phyloP scores from a whole-genome alignment of 2,113 vertebrate species.

The Eudorcas thomsonii region DNA sequence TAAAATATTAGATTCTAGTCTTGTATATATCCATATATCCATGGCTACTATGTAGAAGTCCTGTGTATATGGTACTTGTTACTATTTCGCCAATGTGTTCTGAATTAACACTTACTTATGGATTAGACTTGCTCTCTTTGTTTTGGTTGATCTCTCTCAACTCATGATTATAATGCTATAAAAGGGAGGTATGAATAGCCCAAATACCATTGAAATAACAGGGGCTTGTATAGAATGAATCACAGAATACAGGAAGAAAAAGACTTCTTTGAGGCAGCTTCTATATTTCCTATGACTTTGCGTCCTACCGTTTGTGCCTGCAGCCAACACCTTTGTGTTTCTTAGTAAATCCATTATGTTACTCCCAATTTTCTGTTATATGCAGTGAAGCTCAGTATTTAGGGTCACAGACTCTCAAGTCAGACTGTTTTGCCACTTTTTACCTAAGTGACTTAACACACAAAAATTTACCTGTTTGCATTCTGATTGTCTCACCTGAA shows the following conservation, averaged over 20 bases:
- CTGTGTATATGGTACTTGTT: background rate
- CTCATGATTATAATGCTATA: background rate
- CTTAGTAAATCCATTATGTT: background rate
- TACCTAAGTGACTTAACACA: background rate
- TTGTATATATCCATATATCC: background rate
- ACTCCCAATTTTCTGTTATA: background rate
- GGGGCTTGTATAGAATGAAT: background rate
- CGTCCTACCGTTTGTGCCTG: background rate
- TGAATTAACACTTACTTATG: background rate
- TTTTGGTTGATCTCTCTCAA: constrained; percentile 28
- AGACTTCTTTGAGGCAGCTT: background rate
- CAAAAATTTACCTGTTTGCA: background rate
- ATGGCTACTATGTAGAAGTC: background rate
- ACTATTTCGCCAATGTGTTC: background rate
- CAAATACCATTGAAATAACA: constrained; percentile 6
- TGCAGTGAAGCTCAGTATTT: background rate
- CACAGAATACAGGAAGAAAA: constrained; percentile 13
- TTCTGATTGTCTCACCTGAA: background rate
- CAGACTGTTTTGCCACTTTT: background rate
- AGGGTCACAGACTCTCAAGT: background rate
- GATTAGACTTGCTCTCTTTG: background rate
- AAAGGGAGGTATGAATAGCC: background rate
- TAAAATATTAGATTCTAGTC: background rate
- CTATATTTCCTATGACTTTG: background rate
- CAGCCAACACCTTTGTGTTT: background rate